A percentile compares a stretch with the other conserved stretches of the same genome.
These are phyloP conservation scores for Microcebus jonahi DNA, from an alignment of 2,113 vertebrate genomes.

Conservation along the genomic window DNA sequence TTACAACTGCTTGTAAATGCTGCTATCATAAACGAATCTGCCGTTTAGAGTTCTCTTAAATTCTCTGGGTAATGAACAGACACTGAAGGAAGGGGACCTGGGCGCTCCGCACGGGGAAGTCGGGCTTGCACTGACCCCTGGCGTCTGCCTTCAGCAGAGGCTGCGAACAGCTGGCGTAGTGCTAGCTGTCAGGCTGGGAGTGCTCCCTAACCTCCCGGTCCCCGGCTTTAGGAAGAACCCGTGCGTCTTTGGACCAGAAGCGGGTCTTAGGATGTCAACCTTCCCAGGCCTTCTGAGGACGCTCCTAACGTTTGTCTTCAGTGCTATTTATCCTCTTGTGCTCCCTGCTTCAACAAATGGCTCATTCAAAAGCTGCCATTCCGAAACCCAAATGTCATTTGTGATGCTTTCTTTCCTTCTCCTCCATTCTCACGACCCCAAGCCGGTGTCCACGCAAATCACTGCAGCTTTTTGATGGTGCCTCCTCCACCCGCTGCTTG, in stretches of 20 bases:
- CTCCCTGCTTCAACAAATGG: background rate
- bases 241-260: background rate
- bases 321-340: background rate
- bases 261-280: background rate
- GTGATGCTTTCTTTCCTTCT: background rate
- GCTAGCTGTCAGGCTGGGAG: accelerated
- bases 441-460: background rate
- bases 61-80: conserved; percentile 69
- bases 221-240: background rate
- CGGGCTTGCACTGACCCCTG: conserved; percentile 71
- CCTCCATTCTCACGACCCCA: background rate
- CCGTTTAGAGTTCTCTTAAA: conserved; percentile 66
- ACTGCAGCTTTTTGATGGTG: background rate
- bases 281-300: background rate
- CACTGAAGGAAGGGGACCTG: background rate
- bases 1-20: conserved; percentile 79
- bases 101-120: background rate
- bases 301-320: background rate
- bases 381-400: background rate
- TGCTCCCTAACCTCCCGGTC: background rate
- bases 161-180: accelerated
- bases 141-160: conserved; percentile 47
- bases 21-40: conserved; percentile 73
- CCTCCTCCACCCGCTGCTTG: accelerated
- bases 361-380: background rate